A percentile compares a stretch with the other conserved stretches of the same genome.
Conservation (phyloP, 2,113 vertebrate species). For the Scophthalmus maximus region DNA sequence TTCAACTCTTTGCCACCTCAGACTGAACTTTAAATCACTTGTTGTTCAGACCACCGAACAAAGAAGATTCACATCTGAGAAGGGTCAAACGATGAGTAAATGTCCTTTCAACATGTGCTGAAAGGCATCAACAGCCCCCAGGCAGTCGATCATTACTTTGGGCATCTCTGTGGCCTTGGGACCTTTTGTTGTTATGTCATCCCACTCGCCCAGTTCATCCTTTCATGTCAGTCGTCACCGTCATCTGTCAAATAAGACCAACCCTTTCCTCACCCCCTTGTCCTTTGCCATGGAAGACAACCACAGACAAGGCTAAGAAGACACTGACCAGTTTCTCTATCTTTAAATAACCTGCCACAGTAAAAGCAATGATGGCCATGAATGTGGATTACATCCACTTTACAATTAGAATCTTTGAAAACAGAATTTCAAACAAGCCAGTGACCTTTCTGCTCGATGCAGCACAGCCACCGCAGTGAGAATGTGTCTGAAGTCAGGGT, state of each 20-base stretch:
- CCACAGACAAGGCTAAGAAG: slow-evolving; percentile 4
- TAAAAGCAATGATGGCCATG: not conserved
- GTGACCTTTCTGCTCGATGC: slow-evolving; percentile 63
- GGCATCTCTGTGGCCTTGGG: not conserved
- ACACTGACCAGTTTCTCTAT: slow-evolving; percentile 9
- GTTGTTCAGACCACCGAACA: not conserved
- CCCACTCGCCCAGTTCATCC: not conserved
- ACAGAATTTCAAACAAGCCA: slow-evolving; percentile 49
- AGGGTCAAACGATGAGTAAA: not conserved
- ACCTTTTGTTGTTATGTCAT: not conserved
- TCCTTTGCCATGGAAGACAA: not conserved
- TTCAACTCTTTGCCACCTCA: not conserved
- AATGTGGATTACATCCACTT: slow-evolving; percentile 12
- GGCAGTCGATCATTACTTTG: not conserved
- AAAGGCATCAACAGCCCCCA: not conserved
- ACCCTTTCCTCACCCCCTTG: not conserved
- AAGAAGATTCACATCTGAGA: not conserved
- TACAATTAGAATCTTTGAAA: slow-evolving; percentile 50
- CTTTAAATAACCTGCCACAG: slow-evolving; percentile 1
- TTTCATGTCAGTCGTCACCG: slow-evolving; percentile 13
- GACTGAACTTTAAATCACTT: not conserved
- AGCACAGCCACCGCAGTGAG: slow-evolving; percentile 57
- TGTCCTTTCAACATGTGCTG: not conserved
- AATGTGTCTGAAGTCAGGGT: slow-evolving; percentile 58
- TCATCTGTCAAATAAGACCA: slow-evolving; percentile 21